Base-by-base conservation (phyloP, 1,140 invertebrate species). In the Teleopsis dalmanni region DNA sequence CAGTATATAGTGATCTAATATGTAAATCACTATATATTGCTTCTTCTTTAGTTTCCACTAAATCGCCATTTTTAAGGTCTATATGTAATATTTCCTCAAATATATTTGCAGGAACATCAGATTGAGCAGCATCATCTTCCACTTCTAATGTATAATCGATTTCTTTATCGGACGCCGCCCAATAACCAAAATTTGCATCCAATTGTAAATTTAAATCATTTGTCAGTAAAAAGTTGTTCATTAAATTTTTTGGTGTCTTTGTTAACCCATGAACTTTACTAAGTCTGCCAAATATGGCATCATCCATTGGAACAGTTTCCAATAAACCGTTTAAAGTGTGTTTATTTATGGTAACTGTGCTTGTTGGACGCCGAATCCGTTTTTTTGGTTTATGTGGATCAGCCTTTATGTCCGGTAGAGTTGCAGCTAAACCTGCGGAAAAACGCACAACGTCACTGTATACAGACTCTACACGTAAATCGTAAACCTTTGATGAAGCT, bases 401-500 rank as follows among this genome's bases (percentile, higher is more conserved):
- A n/a, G n/a, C n/a, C n/a, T n/a, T n/a, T n/a, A n/a, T n/a, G n/a
- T n/a, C n/a, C n/a, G n/a, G n/a, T n/a, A n/a, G n/a, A n/a, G n/a
- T n/a, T n/a, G n/a, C 53, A 41, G 63, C 57, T 4, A 81, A 65
- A 8, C 78, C 79, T 13, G 77, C 77, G 3, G 80, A 73, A 63
- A 87, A 79, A 57, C 84, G 83, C 37, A 84, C 71, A 7, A 83
- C 77, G 44, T 85, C 81, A 16, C 74, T 70, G 57, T 87, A 79
- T 8, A 87, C 77, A 42, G 76, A 76, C 64, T 88, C 85, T 2
- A 88, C 84, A 18, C 85, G 72, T 52, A 78, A 76, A 10, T 80
- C 79, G 64, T 87, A 88, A 34, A 88, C 86, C 62, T 87, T 87
- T 11, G 82, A 78, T 51, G 83, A 83, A 2, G 84, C 84, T 69